These are phyloP conservation scores for Neoascia interrupta DNA, from an alignment of 2,888 invertebrate genomes.

Conservation along the genomic window DNA sequence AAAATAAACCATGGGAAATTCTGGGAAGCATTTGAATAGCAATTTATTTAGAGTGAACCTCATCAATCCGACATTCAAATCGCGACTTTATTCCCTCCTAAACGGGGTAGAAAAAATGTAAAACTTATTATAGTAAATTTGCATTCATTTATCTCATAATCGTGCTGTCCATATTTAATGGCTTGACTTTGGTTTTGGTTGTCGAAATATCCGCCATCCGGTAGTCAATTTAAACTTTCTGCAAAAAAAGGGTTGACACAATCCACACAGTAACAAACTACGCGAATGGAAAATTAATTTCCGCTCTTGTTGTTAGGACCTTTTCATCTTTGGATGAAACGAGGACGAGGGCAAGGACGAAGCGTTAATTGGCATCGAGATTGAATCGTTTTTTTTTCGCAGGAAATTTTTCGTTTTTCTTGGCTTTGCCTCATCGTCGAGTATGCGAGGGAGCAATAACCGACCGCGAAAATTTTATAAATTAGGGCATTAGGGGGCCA, in stretches of 20 bases:
- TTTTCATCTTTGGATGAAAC: too few species aligned
- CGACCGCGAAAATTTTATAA: constrained; percentile 6
- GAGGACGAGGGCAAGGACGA: constrained; percentile 5
- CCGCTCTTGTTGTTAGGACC: not conserved
- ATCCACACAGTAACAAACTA: constrained; percentile 24
- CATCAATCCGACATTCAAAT: constrained; percentile 52
- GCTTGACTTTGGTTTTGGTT: constrained; percentile 18
- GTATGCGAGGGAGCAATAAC: not conserved
- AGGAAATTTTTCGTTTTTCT: not conserved
- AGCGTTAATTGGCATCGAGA: constrained; percentile 17
- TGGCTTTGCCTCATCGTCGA: too few species aligned
- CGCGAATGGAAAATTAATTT: constrained; percentile 61
- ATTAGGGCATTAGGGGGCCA: constrained; percentile 1
- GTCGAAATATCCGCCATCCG: constrained; percentile 6
- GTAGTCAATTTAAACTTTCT: constrained; percentile 58
- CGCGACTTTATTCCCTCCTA: constrained; percentile 9
- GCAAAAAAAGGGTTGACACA: constrained; percentile 20
- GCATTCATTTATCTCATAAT: constrained; percentile 59
- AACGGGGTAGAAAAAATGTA: not conserved
- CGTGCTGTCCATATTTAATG: constrained; percentile 57
- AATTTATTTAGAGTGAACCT: constrained; percentile 44
- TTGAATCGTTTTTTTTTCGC: constrained; percentile 3
- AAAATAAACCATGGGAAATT: not conserved
- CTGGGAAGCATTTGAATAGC: constrained; percentile 5
- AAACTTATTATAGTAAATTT: constrained; percentile 44